A percentile compares a stretch with the other conserved stretches of the same genome.
Evolutionary conservation across 2,797 vertebrate species (phyloP).

Genomic region (Pseudomugil tenellus): DNA sequence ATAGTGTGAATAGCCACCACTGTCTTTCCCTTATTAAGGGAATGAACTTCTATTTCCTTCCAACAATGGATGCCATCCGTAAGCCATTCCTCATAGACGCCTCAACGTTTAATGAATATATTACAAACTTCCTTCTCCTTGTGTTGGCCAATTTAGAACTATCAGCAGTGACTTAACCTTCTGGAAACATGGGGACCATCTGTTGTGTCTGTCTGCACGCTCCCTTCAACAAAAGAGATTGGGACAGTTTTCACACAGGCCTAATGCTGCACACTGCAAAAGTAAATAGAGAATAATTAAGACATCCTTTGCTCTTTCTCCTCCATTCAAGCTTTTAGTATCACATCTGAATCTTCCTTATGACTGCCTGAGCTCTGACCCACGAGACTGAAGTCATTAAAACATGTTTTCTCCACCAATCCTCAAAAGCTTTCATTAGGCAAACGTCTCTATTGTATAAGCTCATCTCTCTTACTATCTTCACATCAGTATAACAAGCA

Average conservation of each 20-base stretch:
- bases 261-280: conserved; percentile 21
- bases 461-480: background rate
- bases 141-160: conserved; percentile 41
- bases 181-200: conserved; percentile 67
- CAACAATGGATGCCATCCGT: conserved; percentile 63
- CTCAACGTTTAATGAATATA: conserved; percentile 57
- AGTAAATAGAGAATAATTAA: conserved; percentile 45
- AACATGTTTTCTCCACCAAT: background rate
- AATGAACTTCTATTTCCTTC: conserved; percentile 73
- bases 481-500: background rate
- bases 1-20: conserved; percentile 68
- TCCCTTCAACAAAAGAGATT: conserved; percentile 52
- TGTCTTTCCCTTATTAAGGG: conserved; percentile 57
- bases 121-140: conserved; percentile 54
- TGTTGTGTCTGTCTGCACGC: conserved; percentile 52
- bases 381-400: background rate
- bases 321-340: background rate
- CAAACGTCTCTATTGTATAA: background rate
- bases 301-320: conserved; percentile 11
- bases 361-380: background rate
- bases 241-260: conserved; percentile 51
- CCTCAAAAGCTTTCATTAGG: background rate
- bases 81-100: conserved; percentile 56
- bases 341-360: conserved; percentile 1
- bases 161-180: conserved; percentile 64